phyloP scores from a whole-genome alignment of 2,888 invertebrate genomes.

The Digitonthophagus gazella region DNA sequence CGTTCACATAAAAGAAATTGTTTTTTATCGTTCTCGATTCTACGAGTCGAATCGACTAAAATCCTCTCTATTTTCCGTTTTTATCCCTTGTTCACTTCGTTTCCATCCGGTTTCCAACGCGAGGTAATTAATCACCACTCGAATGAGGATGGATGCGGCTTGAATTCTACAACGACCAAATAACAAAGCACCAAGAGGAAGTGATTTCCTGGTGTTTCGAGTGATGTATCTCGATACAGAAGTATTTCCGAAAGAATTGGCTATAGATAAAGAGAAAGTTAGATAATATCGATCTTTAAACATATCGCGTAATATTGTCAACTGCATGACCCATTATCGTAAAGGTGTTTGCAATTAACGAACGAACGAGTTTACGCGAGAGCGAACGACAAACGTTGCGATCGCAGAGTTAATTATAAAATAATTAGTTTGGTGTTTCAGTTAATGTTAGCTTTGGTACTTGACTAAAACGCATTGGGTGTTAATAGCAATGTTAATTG shows the following conservation, averaged over 20 bases:
- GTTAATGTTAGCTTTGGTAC: neutral
- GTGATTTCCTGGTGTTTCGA: neutral
- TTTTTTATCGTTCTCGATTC: neutral
- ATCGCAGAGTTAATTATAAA: neutral
- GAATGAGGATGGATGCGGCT: neutral
- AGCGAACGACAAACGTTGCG: neutral
- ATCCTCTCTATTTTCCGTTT: neutral
- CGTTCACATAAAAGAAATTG: neutral
- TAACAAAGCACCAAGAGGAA: neutral
- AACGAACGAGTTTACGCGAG: neutral
- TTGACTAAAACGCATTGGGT: neutral
- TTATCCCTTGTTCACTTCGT: neutral
- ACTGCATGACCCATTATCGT: neutral
- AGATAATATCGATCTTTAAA: no score
- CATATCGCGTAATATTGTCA: neutral
- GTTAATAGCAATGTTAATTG: neutral
- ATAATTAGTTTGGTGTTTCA: neutral
- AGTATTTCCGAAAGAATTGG: no score
- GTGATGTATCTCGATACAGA: neutral
- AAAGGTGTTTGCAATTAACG: neutral
- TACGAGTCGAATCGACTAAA: neutral
- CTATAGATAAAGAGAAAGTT: no score
- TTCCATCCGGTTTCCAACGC: neutral
- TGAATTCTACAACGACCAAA: neutral
- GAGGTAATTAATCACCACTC: neutral